Evolutionary conservation across 2,888 invertebrate genomes (phyloP).

Genomic region (Baccha elongata): DNA sequence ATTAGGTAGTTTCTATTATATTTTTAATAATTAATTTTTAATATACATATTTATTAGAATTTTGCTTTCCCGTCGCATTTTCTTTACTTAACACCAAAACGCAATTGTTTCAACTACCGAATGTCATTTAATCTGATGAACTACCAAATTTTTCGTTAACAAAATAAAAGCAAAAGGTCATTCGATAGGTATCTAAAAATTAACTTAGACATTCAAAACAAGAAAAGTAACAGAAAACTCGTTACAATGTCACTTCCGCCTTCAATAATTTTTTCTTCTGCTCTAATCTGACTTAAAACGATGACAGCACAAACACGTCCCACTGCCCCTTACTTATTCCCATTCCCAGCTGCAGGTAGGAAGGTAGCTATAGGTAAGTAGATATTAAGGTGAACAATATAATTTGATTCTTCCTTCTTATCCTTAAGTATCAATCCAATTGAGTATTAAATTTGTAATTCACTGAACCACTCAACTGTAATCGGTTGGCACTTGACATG

Average conservation of each 20-base stretch:
- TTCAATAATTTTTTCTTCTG: conserved; percentile 18
- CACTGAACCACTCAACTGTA: conserved; percentile 70
- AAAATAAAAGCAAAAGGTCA: too few relatives aligned
- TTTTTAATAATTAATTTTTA: too few relatives aligned
- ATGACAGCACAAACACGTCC: too few relatives aligned
- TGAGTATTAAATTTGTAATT: conserved; percentile 71
- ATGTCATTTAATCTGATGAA: too few relatives aligned
- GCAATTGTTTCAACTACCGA: too few relatives aligned
- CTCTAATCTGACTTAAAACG: conserved; percentile 19
- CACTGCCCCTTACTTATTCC: too few relatives aligned
- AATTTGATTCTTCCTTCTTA: conserved; percentile 36
- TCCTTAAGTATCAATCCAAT: conserved; percentile 54
- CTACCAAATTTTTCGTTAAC: too few relatives aligned
- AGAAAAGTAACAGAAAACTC: not conserved
- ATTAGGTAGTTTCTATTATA: too few relatives aligned
- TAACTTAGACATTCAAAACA: not conserved
- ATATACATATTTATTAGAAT: too few relatives aligned
- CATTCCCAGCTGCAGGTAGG: not conserved
- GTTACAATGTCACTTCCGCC: conserved; percentile 25
- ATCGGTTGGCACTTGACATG: conserved; percentile 71
- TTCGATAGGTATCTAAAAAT: too few relatives aligned
- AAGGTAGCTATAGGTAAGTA: not conserved
- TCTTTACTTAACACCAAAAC: too few relatives aligned
- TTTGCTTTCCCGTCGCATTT: too few relatives aligned
- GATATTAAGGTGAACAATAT: conserved; percentile 16